Conservation (phyloP, 2,797 vertebrate species). For the Peromyscus eremicus region DNA sequence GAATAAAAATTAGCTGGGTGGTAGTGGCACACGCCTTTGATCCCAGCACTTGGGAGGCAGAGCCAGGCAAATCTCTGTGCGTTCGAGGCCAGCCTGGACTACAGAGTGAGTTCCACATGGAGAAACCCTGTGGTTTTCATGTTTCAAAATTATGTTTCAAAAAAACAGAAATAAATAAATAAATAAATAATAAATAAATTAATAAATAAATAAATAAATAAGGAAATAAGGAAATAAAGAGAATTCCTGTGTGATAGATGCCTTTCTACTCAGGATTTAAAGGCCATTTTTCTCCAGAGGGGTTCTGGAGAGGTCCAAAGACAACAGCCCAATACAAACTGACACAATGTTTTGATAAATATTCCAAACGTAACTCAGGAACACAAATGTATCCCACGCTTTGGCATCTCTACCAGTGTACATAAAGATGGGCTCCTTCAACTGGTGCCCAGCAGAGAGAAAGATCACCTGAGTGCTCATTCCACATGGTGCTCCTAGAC, state of each 20-base stretch:
- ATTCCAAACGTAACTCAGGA: neutral
- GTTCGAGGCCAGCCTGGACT: no score
- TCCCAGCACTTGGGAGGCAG: no score
- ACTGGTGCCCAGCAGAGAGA: neutral
- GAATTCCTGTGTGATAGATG: neutral
- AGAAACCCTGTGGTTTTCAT: no score
- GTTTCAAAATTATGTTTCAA: no score
- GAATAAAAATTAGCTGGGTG: neutral
- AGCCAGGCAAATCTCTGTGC: no score
- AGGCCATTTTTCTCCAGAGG: neutral
- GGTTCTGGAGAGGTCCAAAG: neutral
- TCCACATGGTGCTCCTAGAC: neutral
- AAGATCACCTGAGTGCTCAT: rapidly evolving
- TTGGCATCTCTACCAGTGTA: neutral
- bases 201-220: no score
- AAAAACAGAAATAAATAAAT: no score
- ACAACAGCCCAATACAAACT: neutral
- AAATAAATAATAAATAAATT: no score
- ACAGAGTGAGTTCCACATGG: no score
- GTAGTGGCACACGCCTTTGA: no score
- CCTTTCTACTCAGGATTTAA: neutral
- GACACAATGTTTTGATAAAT: neutral
- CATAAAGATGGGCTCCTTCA: neutral
- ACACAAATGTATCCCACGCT: neutral
- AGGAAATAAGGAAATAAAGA: neutral